Evolutionary conservation across 2,113 vertebrate species (phyloP), one percentile per base, ranked within the genome.

Genomic region (Numida meleagris): DNA sequence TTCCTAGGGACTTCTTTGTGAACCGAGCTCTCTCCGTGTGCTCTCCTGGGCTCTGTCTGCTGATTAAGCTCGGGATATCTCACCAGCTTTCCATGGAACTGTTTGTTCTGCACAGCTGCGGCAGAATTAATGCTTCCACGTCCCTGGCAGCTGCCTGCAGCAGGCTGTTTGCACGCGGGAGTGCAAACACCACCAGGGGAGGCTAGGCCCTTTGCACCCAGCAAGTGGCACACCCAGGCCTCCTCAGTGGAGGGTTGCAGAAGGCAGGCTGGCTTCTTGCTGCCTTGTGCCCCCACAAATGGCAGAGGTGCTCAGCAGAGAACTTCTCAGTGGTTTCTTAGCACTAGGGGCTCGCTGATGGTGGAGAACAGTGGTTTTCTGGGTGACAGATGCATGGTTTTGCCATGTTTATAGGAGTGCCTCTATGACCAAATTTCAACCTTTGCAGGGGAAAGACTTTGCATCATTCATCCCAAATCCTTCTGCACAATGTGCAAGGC

Each of bases 51-150:
- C 4, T 12, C 75, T 94, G 90, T 93, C 86, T 59, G 74, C 88
- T 86, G 90, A 90, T 96, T 94, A 94, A 88, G 66, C 34, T 7
- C 61, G 4, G 73, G 45, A 20, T 94, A 84, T 95, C 86, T 95
- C 12, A 5, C 14, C 55, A 86, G 48, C 58, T 70, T 92, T 76
- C 93, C 31, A 1, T 33, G 58, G 68, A 4, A 59, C 67, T 95
- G 88, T 96, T 97, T 95, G 91, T 75, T 67, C 59, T 92, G 62
- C 80, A 48, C 5, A 10, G 10, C 24, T 34, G 15, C 4, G 6
- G 63, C 45, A 15, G 40, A 18, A 46, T 31, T 15, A n/a, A 55
- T 34, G 36, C 50, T 38, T 77, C 20, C 19, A 20, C 76, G 82
- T 79, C 83, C 70, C 72, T 2, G 4, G 55, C 55, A 83, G 78